Conservation (phyloP, 2,888 invertebrate species). For the Orthosia incerta region DNA sequence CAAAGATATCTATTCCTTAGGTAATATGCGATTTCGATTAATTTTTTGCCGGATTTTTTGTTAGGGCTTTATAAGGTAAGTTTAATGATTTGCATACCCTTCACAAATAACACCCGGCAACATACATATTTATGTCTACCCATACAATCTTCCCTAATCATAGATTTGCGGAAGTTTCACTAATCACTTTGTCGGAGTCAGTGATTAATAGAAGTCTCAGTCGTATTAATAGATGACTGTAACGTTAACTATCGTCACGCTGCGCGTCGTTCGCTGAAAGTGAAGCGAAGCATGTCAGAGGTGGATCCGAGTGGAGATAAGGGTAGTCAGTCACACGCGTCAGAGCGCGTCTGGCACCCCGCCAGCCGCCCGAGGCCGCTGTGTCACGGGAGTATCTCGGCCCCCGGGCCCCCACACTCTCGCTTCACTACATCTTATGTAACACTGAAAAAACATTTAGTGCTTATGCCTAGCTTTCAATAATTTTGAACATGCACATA, state of each 20-base stretch:
- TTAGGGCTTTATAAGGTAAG: not conserved
- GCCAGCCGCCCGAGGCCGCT: constrained; percentile 76
- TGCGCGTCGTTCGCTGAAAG: constrained; percentile 64
- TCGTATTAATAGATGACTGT: constrained; percentile 31
- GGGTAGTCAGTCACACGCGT: constrained; percentile 74
- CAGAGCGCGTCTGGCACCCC: constrained; percentile 77
- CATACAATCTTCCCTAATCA: constrained; percentile 13
- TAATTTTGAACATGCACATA: constrained; percentile 24
- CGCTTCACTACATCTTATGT: constrained; percentile 76
- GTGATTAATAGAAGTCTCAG: constrained; percentile 51
- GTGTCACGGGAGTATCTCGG: constrained; percentile 48
- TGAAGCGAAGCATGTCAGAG: constrained; percentile 73
- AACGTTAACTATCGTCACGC: constrained; percentile 59
- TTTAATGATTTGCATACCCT: not conserved
- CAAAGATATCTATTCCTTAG: no score
- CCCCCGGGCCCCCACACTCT: constrained; percentile 48
- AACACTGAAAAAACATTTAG: constrained; percentile 65
- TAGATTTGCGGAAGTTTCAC: constrained; percentile 29
- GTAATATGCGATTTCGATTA: no score
- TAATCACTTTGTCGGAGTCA: constrained; percentile 34
- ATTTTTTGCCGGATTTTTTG: no score
- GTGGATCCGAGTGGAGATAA: constrained; percentile 78
- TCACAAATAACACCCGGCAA: not conserved
- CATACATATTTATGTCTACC: not conserved
- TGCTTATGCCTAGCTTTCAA: constrained; percentile 25